Evolutionary conservation across 2,113 vertebrate species (phyloP).

Genomic region (Oenanthe oenanthe): DNA sequence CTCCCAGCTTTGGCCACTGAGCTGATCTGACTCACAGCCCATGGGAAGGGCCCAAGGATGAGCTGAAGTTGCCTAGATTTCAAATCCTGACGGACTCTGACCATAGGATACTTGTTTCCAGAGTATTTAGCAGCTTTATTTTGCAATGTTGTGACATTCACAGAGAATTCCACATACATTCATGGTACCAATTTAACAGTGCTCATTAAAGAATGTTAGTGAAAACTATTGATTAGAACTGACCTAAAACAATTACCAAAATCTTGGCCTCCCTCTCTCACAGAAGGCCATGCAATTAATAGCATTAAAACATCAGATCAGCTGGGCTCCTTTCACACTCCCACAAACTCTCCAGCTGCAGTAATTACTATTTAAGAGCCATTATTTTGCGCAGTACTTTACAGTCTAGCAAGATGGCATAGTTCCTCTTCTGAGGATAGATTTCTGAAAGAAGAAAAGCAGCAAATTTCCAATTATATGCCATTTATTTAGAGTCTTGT

Average conservation of each 20-base stretch:
- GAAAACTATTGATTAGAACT: background rate
- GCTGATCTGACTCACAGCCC: background rate
- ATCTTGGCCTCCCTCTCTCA: background rate
- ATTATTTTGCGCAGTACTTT: background rate
- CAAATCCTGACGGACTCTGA: background rate
- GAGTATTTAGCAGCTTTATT: conserved; percentile 40
- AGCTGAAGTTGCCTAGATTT: background rate
- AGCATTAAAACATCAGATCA: background rate
- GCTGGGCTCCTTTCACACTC: background rate
- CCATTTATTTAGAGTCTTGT: background rate
- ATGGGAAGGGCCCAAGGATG: background rate
- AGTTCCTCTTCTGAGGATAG: background rate
- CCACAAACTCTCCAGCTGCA: background rate
- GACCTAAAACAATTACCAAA: background rate
- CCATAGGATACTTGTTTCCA: background rate
- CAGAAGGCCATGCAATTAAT: background rate
- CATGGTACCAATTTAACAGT: background rate
- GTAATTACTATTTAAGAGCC: background rate
- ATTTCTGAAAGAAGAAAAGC: background rate
- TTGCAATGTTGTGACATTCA: background rate
- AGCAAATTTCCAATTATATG: background rate
- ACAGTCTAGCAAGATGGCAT: background rate
- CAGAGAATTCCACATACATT: background rate
- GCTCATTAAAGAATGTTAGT: background rate
- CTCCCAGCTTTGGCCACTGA: background rate